phyloP scores from a whole-genome alignment of 2,888 invertebrate species.

The Litoditis marina region DNA sequence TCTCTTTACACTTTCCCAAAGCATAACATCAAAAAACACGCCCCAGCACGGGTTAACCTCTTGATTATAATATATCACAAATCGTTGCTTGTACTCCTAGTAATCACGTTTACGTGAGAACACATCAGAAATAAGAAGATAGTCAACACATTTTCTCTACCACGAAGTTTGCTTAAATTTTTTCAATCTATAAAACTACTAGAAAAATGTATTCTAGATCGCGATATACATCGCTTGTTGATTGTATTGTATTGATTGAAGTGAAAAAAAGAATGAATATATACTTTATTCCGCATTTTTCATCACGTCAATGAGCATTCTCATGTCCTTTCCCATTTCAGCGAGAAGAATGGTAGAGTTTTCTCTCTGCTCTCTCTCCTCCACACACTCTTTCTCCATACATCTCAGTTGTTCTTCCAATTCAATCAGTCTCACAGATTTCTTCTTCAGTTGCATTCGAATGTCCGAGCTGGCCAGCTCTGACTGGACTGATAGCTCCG shows the following conservation, averaged over 20 bases:
- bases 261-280: neutral
- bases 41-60: too few relatives aligned
- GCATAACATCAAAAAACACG: conserved; percentile 12
- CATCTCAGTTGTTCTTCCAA: conserved; percentile 4
- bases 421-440: conserved; percentile 8
- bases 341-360: conserved; percentile 3
- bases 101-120: too few relatives aligned
- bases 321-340: conserved; percentile 14
- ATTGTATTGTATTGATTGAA: neutral
- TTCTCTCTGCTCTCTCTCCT: conserved; percentile 9
- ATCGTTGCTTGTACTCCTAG: too few relatives aligned
- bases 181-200: too few relatives aligned
- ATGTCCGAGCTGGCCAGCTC: conserved; percentile 7
- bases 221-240: neutral
- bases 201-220: too few relatives aligned
- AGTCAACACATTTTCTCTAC: too few relatives aligned
- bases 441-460: conserved; percentile 6
- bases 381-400: neutral
- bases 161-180: too few relatives aligned
- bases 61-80: too few relatives aligned
- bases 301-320: conserved; percentile 3
- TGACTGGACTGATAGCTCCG: too few relatives aligned
- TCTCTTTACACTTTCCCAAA: conserved; percentile 15
- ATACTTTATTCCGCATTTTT: neutral
- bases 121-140: too few relatives aligned